Conservation (phyloP, 2,797 vertebrate genomes). For the Leontocebus nigricollis region DNA sequence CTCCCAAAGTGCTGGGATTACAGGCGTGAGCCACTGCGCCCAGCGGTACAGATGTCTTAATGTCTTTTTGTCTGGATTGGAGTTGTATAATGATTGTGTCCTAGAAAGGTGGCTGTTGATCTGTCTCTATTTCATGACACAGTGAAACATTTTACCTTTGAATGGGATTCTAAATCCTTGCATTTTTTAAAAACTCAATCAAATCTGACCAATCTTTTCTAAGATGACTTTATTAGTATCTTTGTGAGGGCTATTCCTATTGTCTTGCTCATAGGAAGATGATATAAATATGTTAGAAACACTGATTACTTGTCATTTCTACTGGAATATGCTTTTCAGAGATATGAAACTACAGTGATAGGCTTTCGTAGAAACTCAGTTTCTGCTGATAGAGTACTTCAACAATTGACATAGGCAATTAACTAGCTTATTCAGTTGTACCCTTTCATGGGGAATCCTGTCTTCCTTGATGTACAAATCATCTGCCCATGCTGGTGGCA, state of each 20-base stretch:
- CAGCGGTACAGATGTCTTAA: background rate
- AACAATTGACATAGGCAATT: background rate
- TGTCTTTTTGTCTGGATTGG: background rate
- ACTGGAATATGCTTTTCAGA: background rate
- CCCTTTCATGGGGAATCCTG: background rate
- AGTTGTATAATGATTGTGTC: background rate
- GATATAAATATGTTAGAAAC: constrained; percentile 16
- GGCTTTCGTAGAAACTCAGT: background rate
- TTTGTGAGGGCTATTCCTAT: background rate
- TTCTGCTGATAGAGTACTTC: background rate
- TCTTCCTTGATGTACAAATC: background rate
- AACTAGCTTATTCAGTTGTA: background rate
- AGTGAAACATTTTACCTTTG: background rate
- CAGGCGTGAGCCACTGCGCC: too few species aligned
- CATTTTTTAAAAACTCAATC: background rate
- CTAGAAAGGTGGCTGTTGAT: background rate
- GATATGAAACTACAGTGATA: background rate
- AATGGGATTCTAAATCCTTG: background rate
- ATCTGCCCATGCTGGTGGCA: background rate
- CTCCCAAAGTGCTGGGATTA: too few species aligned
- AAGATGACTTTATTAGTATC: background rate
- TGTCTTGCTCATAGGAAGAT: background rate
- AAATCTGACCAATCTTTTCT: constrained; percentile 1
- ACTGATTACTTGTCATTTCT: constrained; percentile 36
- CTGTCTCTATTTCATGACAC: constrained; percentile 1